Evolutionary conservation across 2,113 vertebrate species (phyloP).

Genomic region (Grammomys dolichurus): DNA sequence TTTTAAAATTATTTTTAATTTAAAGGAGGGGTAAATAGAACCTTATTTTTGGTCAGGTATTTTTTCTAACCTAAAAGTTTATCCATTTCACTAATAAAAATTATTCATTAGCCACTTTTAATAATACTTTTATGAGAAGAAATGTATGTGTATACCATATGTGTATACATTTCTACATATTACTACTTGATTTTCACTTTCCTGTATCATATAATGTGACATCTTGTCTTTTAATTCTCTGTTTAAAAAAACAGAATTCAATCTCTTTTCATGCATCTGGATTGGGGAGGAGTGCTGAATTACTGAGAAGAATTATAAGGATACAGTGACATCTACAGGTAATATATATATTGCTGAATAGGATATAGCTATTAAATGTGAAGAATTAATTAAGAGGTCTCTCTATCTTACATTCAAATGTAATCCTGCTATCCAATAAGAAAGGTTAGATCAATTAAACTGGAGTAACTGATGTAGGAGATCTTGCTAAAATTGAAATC

Average conservation of each 20-base stretch:
- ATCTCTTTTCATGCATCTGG: slow-evolving; percentile 71
- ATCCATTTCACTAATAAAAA: slow-evolving; percentile 14
- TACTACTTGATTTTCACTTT: slow-evolving; percentile 73
- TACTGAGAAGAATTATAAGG: slow-evolving; percentile 73
- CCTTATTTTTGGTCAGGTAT: slow-evolving; percentile 27
- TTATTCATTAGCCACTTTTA: background rate
- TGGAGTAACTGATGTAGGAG: slow-evolving; percentile 25
- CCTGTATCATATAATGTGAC: slow-evolving; percentile 76
- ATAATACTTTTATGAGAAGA: slow-evolving; percentile 11
- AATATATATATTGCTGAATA: slow-evolving; percentile 48
- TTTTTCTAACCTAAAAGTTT: slow-evolving; percentile 52
- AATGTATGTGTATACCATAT: background rate
- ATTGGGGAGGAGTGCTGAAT: background rate
- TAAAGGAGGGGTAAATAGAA: background rate
- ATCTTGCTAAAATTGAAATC: slow-evolving; percentile 61
- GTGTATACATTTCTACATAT: background rate
- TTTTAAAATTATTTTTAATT: slow-evolving; percentile 40
- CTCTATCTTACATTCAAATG: slow-evolving; percentile 28
- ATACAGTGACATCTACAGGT: slow-evolving; percentile 88
- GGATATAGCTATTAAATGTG: background rate
- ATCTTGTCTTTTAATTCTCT: slow-evolving; percentile 77
- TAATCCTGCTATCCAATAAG: background rate
- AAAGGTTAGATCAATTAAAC: slow-evolving; percentile 58
- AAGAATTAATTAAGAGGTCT: slow-evolving; percentile 2
- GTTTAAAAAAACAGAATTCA: slow-evolving; percentile 82